Base-by-base conservation (phyloP, 2,888 invertebrate genomes). In the Hydrotaea cyrtoneurina region DNA sequence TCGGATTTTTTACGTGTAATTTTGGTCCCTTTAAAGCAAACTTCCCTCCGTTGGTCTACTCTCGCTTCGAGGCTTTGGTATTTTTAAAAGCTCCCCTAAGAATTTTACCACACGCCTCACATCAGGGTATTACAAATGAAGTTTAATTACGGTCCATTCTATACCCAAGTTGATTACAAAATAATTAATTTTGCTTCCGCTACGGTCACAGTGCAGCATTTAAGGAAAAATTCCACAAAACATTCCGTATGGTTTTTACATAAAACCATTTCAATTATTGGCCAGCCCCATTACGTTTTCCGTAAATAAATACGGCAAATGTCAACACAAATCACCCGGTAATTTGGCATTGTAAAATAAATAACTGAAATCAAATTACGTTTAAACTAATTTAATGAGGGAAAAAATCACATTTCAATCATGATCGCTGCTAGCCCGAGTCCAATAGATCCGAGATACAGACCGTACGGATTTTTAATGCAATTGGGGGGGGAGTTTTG, bases 401-500 rank as follows among this genome's bases (percentile, higher is more conserved):
- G 62, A 26, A 23, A n/a, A 43, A 46, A 69, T 46, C 69, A 46
- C 59, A 59, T 23, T 59, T 59, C 59, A 59, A 59, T 59, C 59
- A 15, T 13, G 59, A 59, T 5, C 19, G 55, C 8, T 21, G 2
- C 31, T 31, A 31, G 7, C 31, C 8, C 55, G 55, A 11, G 39
- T 11, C 55, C 21, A 55, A 21, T 55, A 15, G 59, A 59, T 55
- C 26, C 23, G 15, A 23, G 15, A 23, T 50, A n/a, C n/a, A 50
- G 15, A n/a, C 50, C 15, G 3, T 31, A 4, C 31, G 26, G 13
- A 10, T 15, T 59, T 59, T 23, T 23, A 59, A 59, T 59, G 26
- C 13, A 59, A 59, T 50, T 59, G 26, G 11, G 23, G 15, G 15
- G 26, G 11, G 23, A 26, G 15, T 59, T 50, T 50, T 2, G 15